Evolutionary conservation across 2,888 invertebrate genomes (phyloP), one percentile per base, ranked within the genome.

Genomic region (Drosophila colorata): DNA sequence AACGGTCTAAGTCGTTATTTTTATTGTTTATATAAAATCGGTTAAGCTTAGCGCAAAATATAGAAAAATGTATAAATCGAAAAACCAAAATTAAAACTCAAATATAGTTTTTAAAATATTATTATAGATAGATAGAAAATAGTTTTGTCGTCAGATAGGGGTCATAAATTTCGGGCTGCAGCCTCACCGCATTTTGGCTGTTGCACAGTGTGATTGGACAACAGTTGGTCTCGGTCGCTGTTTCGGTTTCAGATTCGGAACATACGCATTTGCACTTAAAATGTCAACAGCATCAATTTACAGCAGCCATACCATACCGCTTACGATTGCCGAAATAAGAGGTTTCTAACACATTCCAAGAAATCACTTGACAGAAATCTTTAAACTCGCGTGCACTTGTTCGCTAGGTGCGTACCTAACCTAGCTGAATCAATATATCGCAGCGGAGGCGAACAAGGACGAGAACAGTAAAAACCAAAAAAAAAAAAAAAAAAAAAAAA

Each of bases 251-350:
- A 13, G 16, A 44, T 38, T 33, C 52, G 65, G 31, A 51, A 37
- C 65, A 64, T 47, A 46, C 57, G 60, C 49, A 53, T 59, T 75
- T 74, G 77, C 80, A 80, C 71, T 77, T 74, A 83, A 81, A 83
- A 83, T 71, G 84, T 80, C 84, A 81, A 86, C 77, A 77, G 76
- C 69, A 63, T 74, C 74, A 80, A 80, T 81, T 83, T 81, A 80
- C 87, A 83, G 74, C 87, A 83, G 74, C 59, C 49, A 41, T 58
- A 64, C 59, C 49, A 41, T 58, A 64, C 60, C 16, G 47, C 28
- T 33, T 43, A 58, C 56, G 48, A 74, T 63, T 67, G 69, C 65
- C 60, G 80, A 63, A 73, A 79, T 64, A 76, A 70, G 77, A 67
- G 65, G 66, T 68, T 74, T 66, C 69, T 76, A 79, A 85, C 86